phyloP scores from a whole-genome alignment of 2,113 vertebrate genomes.

The Dasyornis broadbenti region DNA sequence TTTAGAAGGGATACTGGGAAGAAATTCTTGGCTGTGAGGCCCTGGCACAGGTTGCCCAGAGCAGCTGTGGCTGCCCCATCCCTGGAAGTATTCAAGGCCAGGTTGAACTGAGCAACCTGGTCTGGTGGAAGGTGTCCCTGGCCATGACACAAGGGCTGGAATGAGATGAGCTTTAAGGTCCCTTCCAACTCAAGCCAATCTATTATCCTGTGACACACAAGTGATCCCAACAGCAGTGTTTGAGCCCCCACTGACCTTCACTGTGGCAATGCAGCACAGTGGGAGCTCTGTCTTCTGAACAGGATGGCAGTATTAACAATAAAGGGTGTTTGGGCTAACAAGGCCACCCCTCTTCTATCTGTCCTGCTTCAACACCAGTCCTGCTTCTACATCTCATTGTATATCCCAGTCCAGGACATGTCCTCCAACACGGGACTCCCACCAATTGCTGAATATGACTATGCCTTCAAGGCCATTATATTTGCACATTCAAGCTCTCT shows the following conservation, averaged over 20 bases:
- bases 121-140: not conserved
- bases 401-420: not conserved
- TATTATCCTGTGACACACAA: not conserved
- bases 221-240: not conserved
- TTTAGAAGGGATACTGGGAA: not conserved
- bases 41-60: not conserved
- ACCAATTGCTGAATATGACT: not conserved
- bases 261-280: not conserved
- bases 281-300: not conserved
- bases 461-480: not conserved
- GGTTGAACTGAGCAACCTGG: no score
- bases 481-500: not conserved
- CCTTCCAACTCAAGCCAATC: not conserved
- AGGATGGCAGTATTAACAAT: not conserved
- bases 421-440: not conserved
- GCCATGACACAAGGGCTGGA: not conserved
- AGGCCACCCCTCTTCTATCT: not conserved
- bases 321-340: not conserved
- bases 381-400: not conserved
- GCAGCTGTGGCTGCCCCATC: not conserved
- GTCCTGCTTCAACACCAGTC: not conserved
- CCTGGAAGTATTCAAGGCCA: not conserved
- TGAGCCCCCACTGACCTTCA: not conserved
- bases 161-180: not conserved
- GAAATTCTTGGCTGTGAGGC: not conserved